phyloP scores from a whole-genome alignment of 1,140 invertebrate genomes.

The Sweltsa coloradensis region DNA sequence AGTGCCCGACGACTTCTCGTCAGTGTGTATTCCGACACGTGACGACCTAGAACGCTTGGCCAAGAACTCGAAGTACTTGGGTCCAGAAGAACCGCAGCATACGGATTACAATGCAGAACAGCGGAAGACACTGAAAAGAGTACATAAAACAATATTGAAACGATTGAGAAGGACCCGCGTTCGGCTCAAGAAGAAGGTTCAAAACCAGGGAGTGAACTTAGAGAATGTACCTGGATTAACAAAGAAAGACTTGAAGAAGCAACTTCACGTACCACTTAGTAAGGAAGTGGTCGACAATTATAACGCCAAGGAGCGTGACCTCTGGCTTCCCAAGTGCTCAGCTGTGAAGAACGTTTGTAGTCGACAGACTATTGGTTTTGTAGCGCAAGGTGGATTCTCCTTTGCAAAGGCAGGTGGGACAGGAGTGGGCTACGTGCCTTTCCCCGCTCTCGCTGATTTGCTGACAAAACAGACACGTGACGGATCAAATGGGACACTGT shows the following conservation, averaged over 20 bases:
- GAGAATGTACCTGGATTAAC: too few species aligned
- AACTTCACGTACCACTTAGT: background rate
- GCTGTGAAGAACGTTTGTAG: constrained; percentile 45
- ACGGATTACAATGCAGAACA: constrained; percentile 40
- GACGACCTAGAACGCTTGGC: constrained; percentile 17
- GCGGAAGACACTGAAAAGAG: constrained; percentile 38
- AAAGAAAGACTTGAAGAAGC: background rate
- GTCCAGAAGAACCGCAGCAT: constrained; percentile 40
- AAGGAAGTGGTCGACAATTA: constrained; percentile 32
- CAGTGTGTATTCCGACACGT: constrained; percentile 18
- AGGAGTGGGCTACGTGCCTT: constrained; percentile 54
- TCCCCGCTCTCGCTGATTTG: constrained; percentile 38
- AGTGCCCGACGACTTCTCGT: constrained; percentile 14
- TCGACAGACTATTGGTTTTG: constrained; percentile 58
- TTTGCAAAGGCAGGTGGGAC: constrained; percentile 46
- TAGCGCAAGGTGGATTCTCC: constrained; percentile 54
- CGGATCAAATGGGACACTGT: too few species aligned
- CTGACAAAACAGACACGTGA: constrained; percentile 12
- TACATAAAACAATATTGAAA: constrained; percentile 46
- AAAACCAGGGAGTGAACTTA: constrained; percentile 8
- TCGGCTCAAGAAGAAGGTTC: constrained; percentile 33
- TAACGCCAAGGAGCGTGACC: constrained; percentile 42
- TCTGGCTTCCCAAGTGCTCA: constrained; percentile 49
- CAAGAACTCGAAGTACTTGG: constrained; percentile 21
- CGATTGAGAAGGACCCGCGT: constrained; percentile 39